These are phyloP conservation scores for Drosophila lini DNA, from an alignment of 1,140 invertebrate genomes.

Conservation along the genomic window DNA sequence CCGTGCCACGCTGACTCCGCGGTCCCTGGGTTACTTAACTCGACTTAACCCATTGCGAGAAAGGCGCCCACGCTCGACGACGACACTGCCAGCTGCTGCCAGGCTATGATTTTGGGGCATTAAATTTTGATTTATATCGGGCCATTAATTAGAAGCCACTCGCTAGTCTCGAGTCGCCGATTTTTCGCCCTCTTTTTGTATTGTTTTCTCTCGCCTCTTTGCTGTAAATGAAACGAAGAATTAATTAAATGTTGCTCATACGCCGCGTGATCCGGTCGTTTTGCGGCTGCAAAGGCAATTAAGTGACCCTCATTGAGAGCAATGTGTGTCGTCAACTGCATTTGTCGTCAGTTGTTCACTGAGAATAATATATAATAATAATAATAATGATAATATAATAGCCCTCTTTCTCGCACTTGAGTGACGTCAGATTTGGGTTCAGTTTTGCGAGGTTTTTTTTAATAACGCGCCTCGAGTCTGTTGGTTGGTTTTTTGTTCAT, in stretches of 20 bases:
- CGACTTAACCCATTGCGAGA: constrained; percentile 51
- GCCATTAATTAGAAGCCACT: constrained; percentile 64
- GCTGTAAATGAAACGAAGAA: constrained; percentile 29
- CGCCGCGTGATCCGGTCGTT: constrained; percentile 21
- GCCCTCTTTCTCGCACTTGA: background rate
- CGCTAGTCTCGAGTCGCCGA: constrained; percentile 22
- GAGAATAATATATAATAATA: constrained; percentile 2
- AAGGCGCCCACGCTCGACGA: constrained; percentile 46
- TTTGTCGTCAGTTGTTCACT: constrained; percentile 6
- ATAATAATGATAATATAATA: background rate
- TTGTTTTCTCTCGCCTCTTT: constrained; percentile 4
- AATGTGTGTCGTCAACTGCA: constrained; percentile 6
- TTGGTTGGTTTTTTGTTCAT: constrained; percentile 20
- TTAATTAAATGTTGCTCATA: constrained; percentile 62
- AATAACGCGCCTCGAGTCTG: background rate
- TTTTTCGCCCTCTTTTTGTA: constrained; percentile 1
- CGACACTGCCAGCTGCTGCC: constrained; percentile 29
- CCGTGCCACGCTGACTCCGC: constrained; percentile 32
- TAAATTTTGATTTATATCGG: constrained; percentile 71
- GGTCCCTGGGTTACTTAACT: constrained; percentile 44
- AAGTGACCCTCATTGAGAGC: constrained; percentile 55
- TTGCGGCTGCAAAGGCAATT: constrained; percentile 43
- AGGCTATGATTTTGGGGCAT: constrained; percentile 67
- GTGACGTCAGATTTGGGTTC: constrained; percentile 8
- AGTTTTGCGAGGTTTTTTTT: constrained; percentile 6